phyloP scores from a whole-genome alignment of 2,888 invertebrate genomes.

The Tetragonula carbonaria region DNA sequence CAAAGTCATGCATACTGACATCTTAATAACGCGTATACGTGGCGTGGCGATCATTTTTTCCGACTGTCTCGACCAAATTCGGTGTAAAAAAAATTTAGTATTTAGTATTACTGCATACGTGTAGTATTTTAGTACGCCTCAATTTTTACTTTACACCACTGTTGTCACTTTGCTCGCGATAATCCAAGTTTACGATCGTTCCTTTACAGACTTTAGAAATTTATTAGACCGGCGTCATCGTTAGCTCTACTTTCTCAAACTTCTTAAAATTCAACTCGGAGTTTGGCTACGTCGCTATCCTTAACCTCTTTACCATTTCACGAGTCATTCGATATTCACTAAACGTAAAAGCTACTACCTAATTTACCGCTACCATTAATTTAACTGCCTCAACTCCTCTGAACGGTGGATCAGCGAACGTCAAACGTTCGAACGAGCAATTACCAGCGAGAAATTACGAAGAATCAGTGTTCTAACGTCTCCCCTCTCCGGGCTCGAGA shows the following conservation, averaged over 20 bases:
- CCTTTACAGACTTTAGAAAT: background rate
- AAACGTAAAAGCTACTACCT: background rate
- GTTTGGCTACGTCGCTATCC: background rate
- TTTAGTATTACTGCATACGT: too few species aligned
- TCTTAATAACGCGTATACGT: too few species aligned
- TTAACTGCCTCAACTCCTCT: background rate
- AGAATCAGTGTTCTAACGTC: constrained; percentile 1
- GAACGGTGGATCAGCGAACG: background rate
- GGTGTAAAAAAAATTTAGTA: too few species aligned
- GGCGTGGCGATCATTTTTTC: too few species aligned
- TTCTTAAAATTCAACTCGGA: background rate
- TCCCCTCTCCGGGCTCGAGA: background rate
- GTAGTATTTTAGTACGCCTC: background rate
- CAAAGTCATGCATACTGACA: too few species aligned
- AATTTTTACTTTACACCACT: background rate
- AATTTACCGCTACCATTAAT: background rate
- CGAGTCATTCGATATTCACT: background rate
- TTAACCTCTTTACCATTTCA: background rate
- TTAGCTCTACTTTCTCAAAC: background rate
- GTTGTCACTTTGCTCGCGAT: background rate
- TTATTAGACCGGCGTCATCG: background rate
- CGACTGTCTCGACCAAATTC: too few species aligned
- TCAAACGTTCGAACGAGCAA: background rate
- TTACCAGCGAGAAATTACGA: background rate
- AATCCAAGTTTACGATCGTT: background rate